A percentile compares a stretch with the other conserved stretches of the same genome.
Evolutionary conservation across 2,888 invertebrate genomes (phyloP).

Genomic region (Leistus spinibarbis): DNA sequence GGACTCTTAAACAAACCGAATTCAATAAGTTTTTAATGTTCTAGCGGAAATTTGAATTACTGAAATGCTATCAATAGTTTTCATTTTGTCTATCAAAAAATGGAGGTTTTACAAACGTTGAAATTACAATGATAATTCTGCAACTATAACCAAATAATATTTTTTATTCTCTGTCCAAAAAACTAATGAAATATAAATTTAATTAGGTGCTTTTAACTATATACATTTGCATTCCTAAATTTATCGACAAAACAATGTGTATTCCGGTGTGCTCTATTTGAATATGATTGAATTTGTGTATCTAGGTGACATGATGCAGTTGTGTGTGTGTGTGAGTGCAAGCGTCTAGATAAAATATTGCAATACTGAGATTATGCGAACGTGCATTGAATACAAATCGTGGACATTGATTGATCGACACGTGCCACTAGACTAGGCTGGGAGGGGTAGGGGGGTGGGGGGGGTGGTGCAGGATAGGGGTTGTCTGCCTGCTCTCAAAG

Average conservation of each 20-base stretch:
- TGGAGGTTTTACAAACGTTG: too few relatives aligned
- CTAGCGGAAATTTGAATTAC: neutral
- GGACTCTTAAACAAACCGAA: neutral
- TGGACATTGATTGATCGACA: constrained; percentile 51
- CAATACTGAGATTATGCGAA: constrained; percentile 57
- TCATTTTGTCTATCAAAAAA: too few relatives aligned
- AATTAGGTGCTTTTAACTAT: neutral
- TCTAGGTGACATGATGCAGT: neutral
- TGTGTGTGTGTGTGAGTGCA: constrained; percentile 21
- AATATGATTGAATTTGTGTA: constrained; percentile 3
- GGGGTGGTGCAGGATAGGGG: neutral
- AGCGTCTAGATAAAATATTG: constrained; percentile 56
- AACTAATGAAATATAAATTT: neutral
- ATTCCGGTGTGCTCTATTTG: neutral
- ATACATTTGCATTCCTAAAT: neutral
- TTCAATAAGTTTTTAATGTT: neutral
- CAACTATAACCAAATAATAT: too few relatives aligned
- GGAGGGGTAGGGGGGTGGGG: neutral
- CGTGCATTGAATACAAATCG: constrained; percentile 58
- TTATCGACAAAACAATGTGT: neutral
- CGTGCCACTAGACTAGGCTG: constrained; percentile 43
- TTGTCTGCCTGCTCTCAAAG: neutral
- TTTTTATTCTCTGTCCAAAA: too few relatives aligned
- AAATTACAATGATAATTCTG: too few relatives aligned
- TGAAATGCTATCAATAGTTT: too few relatives aligned